A percentile compares a stretch with the other conserved stretches of the same genome.
Conservation (phyloP, 1,140 invertebrate species). For the Cardiocondyla obscurior region DNA sequence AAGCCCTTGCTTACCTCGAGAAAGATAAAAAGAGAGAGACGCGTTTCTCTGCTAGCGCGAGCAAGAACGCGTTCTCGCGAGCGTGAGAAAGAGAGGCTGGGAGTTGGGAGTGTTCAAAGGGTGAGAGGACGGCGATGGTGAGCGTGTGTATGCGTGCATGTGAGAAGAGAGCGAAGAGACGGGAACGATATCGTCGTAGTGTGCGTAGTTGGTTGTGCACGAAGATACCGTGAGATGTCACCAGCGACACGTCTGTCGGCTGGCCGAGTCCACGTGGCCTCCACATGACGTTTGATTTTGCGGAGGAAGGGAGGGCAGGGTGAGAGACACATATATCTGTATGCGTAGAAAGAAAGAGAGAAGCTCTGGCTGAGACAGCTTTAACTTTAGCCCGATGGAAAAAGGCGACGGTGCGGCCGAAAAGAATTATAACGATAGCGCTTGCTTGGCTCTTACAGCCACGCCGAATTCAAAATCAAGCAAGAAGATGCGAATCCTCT, state of each 20-base stretch:
- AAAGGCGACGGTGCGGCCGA: neutral
- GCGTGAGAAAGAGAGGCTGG: constrained; percentile 41
- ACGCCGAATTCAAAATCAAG: constrained; percentile 13
- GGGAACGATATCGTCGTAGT: constrained; percentile 13
- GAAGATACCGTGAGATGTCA: constrained; percentile 73
- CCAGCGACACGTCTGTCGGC: constrained; percentile 54
- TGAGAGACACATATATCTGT: neutral
- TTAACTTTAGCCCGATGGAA: neutral
- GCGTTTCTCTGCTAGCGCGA: constrained; percentile 28
- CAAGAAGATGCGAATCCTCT: neutral
- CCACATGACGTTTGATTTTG: constrained; percentile 71
- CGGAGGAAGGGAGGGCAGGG: constrained; percentile 9
- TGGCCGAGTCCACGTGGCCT: constrained; percentile 74
- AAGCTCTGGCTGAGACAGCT: neutral
- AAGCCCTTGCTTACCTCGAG: constrained; percentile 36
- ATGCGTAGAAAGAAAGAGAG: neutral
- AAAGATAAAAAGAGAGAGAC: constrained; percentile 29
- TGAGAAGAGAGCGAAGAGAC: neutral
- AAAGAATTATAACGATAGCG: neutral
- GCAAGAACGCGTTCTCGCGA: constrained; percentile 28
- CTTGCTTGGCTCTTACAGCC: neutral
- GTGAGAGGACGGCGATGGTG: neutral
- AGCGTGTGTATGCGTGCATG: no score
- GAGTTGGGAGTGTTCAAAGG: constrained; percentile 17
- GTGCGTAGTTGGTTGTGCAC: constrained; percentile 18